Evolutionary conservation across 2,888 invertebrate genomes (phyloP), one percentile per base, ranked within the genome.

Genomic region (Epinotia bilunana): DNA sequence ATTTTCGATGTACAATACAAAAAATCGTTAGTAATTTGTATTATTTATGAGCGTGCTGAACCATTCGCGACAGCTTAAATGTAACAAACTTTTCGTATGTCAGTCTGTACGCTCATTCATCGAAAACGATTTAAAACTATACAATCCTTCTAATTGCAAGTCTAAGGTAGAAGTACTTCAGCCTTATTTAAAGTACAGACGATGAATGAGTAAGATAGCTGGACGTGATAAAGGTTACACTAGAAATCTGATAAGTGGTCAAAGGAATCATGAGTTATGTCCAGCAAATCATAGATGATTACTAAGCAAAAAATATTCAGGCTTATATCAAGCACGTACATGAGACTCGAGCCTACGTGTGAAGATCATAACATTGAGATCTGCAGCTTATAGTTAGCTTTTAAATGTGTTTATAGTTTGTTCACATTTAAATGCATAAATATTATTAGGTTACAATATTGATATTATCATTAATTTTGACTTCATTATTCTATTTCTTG

Each of bases 191-290:
- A 49, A 16, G 49, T 49, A 49, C 16, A 16, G 0, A 49, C 16
- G 1, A 49, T 49, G 5, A 28, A 64, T 65, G 28, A 55, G 28
- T n/a, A n/a, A 64, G 53, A 5, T 53, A 39, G 13, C 39, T 67
- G 39, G 28, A 58, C 4, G 43, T 68, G 20, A 43, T 33, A 28
- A 61, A 49, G 46, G 11, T 57, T 72, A 18, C 13, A 39, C 55
- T 67, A 67, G 67, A 62, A 57, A 57, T 67, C 20, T 49, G 16
- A 55, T 62, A 61, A 43, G 68, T 62, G 62, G 20, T 69, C 43
- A 46, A 28, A 73, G 73, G 57, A 69, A 73, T 46, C n/a, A 43
- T 49, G 64, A 64, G 7, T 13, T 13, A n/a, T 53, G n/a, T n/a
- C 6, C n/a, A 11, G 49, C 16, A 65, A 53, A 65, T 65, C 49